These are phyloP conservation scores for Aspidiotus destructor DNA, from an alignment of 2,888 invertebrate genomes.

Conservation along the genomic window DNA sequence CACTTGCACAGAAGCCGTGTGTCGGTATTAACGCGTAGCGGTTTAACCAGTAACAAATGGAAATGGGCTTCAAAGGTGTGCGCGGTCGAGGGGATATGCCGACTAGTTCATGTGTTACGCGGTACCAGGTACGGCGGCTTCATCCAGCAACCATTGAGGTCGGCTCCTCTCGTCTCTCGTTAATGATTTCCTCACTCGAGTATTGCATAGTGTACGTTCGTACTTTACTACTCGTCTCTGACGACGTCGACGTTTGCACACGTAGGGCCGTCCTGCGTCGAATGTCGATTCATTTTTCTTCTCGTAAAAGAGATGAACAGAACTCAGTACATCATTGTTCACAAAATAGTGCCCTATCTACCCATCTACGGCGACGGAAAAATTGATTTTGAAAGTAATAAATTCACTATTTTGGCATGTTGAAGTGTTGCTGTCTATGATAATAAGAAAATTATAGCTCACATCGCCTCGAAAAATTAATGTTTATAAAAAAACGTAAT, in stretches of 20 bases:
- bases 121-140: slow-evolving; percentile 32
- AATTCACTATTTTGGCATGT: no score
- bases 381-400: no score
- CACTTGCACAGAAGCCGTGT: slow-evolving; percentile 2
- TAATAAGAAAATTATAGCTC: no score
- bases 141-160: slow-evolving; percentile 33
- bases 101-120: slow-evolving; percentile 24
- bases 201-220: no score
- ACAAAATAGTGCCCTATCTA: no score
- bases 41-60: slow-evolving; percentile 1
- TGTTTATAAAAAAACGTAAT: no score
- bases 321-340: no score
- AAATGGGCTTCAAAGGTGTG: neutral
- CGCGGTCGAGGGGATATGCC: neutral
- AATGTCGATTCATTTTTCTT: no score
- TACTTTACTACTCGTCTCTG: neutral
- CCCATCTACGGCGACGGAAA: no score
- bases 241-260: slow-evolving; percentile 2
- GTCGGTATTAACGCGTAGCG: slow-evolving; percentile 4
- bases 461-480: no score
- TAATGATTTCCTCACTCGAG: neutral
- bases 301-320: no score
- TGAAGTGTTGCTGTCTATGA: no score
- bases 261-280: neutral
- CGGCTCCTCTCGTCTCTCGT: slow-evolving; percentile 25